phyloP scores from a whole-genome alignment of 2,888 invertebrate genomes.

The Lithodes maja region DNA sequence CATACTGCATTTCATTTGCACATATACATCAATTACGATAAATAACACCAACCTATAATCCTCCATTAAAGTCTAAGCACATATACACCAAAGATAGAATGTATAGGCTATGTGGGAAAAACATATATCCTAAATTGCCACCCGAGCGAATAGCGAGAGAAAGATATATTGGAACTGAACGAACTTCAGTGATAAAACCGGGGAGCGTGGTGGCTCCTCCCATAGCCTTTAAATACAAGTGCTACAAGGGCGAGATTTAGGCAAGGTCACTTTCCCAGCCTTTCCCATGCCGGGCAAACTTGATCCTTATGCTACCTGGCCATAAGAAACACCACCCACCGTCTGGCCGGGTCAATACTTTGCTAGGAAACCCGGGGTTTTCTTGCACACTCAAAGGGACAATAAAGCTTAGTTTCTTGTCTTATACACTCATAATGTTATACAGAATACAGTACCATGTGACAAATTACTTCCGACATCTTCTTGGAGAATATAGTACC shows the following conservation, averaged over 20 bases:
- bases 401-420: background rate
- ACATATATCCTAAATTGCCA: too few species aligned
- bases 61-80: too few species aligned
- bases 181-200: background rate
- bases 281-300: background rate
- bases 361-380: constrained; percentile 3
- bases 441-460: too few species aligned
- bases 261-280: background rate
- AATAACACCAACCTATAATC: too few species aligned
- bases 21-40: too few species aligned
- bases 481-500: too few species aligned
- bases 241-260: constrained; percentile 2
- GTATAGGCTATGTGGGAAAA: too few species aligned
- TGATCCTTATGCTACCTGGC: background rate
- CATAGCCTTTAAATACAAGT: background rate
- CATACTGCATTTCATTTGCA: too few species aligned
- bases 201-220: background rate
- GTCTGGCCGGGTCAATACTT: constrained; percentile 6
- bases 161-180: background rate
- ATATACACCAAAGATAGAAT: too few species aligned
- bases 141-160: too few species aligned
- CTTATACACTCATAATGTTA: too few species aligned
- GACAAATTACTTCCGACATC: too few species aligned
- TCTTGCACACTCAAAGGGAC: background rate
- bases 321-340: background rate